A percentile compares a stretch with the other conserved stretches of the same genome.
These are phyloP conservation scores for Ophion obscuratus DNA, from an alignment of 2,888 invertebrate species.

Conservation along the genomic window DNA sequence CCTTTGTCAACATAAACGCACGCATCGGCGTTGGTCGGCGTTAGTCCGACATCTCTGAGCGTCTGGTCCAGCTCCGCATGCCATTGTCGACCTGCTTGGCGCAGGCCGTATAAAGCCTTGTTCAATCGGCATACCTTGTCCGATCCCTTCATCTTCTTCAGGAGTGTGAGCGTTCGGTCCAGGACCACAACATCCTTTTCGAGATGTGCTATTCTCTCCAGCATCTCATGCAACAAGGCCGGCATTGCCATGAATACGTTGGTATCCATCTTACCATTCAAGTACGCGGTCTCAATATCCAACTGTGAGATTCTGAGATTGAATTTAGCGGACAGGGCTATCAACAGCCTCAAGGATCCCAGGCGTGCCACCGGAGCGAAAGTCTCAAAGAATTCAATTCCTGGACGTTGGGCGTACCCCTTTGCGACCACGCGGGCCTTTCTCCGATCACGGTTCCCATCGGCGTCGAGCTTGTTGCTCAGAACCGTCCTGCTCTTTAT, in stretches of 20 bases:
- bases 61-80: too few species aligned
- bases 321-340: conserved; percentile 65
- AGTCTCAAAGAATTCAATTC: conserved; percentile 67
- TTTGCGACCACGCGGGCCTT: too few species aligned
- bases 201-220: background rate
- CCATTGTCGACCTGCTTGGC: too few species aligned
- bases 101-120: too few species aligned
- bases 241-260: conserved; percentile 66
- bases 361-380: conserved; percentile 67
- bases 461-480: conserved; percentile 60
- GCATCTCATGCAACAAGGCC: background rate
- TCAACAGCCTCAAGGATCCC: conserved; percentile 66
- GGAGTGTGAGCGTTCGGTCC: conserved; percentile 43
- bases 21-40: too few species aligned
- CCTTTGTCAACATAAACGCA: too few species aligned
- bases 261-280: conserved; percentile 69
- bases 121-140: conserved; percentile 61
- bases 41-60: too few species aligned
- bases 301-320: conserved; percentile 68
- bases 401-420: conserved; percentile 67
- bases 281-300: conserved; percentile 70
- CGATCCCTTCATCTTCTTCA: conserved; percentile 26
- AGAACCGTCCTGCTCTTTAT: conserved; percentile 62
- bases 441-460: conserved; percentile 64
- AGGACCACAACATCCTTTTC: background rate